Percentiles rank a stretch among this genome's conserved stretches.
These are phyloP conservation scores for Pteromalus puparum DNA, from an alignment of 1,140 invertebrate genomes.

Conservation along the genomic window DNA sequence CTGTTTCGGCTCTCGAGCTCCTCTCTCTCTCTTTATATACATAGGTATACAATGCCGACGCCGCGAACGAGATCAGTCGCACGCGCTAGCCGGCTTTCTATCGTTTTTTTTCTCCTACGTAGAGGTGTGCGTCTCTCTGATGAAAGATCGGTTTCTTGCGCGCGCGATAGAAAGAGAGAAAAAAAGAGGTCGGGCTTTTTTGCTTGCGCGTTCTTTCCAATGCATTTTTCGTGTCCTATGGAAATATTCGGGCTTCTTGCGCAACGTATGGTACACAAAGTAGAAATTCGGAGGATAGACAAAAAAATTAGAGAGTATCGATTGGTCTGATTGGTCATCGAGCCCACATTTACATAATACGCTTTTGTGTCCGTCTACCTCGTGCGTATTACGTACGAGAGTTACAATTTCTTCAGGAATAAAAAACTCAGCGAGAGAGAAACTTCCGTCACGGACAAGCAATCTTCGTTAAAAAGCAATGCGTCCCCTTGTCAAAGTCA, in stretches of 20 bases:
- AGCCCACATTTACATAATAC: neutral
- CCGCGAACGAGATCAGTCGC: neutral
- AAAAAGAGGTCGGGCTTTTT: neutral
- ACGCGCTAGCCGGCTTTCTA: slow-evolving; percentile 1
- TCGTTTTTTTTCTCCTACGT: neutral
- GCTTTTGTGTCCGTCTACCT: neutral
- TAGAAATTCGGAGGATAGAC: neutral
- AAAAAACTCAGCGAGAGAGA: no score
- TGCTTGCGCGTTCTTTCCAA: neutral
- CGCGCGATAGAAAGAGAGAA: neutral
- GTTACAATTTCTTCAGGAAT: neutral
- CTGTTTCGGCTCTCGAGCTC: neutral
- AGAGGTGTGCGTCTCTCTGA: neutral
- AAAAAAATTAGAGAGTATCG: slow-evolving; percentile 32
- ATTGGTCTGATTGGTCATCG: neutral
- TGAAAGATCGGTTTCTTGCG: neutral
- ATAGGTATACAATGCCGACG: neutral
- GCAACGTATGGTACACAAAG: neutral
- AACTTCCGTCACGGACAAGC: no score
- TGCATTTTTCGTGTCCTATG: slow-evolving; percentile 32
- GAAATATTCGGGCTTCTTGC: slow-evolving; percentile 3
- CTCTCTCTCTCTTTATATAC: neutral
- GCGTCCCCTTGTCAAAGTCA: slow-evolving; percentile 6
- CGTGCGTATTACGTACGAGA: no score
- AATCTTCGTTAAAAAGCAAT: neutral